phyloP scores from a whole-genome alignment of 2,888 invertebrate species.

The Ceriagrion tenellum region DNA sequence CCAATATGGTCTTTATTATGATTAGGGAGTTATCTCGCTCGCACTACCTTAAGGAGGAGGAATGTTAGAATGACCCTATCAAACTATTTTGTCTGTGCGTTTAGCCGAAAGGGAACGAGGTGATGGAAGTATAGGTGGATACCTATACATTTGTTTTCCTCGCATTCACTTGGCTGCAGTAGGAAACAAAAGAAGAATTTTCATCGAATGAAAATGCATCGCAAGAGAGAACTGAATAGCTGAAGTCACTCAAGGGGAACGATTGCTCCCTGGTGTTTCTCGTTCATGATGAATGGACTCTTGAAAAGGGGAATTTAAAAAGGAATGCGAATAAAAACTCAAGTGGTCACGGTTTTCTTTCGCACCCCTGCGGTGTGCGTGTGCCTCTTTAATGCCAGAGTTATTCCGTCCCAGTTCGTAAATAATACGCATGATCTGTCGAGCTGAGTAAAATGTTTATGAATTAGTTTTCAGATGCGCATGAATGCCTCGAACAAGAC shows the following conservation, averaged over 20 bases:
- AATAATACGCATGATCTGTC: background rate
- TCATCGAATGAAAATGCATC: background rate
- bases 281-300: background rate
- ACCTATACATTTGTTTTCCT: too few relatives aligned
- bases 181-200: background rate
- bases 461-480: background rate
- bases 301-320: background rate
- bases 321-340: background rate
- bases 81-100: too few relatives aligned
- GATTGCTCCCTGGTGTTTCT: background rate
- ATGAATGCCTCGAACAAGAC: background rate
- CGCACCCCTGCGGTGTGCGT: background rate
- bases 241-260: background rate
- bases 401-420: background rate
- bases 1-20: too few relatives aligned
- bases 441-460: background rate
- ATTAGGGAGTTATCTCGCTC: too few relatives aligned
- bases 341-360: background rate
- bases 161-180: background rate
- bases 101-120: too few relatives aligned
- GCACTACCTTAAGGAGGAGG: too few relatives aligned
- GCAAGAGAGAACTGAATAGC: background rate
- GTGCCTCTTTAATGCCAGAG: background rate
- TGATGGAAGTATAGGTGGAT: background rate
- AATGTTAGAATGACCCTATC: too few relatives aligned